Base-by-base conservation (phyloP, 2,113 vertebrate species). In the Gymnobelideus leadbeateri region DNA sequence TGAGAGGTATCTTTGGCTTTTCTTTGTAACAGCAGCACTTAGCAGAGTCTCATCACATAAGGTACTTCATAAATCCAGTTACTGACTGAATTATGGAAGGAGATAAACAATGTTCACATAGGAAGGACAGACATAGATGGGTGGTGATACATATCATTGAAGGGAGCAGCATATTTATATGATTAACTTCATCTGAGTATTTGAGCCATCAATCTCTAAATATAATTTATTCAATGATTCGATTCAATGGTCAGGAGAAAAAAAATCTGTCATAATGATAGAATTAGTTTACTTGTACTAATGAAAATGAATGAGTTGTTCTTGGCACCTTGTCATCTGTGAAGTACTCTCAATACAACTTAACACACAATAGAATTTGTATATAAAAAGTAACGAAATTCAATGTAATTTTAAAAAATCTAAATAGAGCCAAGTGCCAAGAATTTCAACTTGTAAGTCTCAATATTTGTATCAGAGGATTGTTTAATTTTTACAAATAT, bases 331-430 rank as follows among this genome's bases (percentile, higher is more conserved):
- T 90, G 91, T 25, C 37, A 46, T 90, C 49, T 25, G 37, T 84
- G 43, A 98, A 97, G 9, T 94, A 89, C 53, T 92, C 47, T 95
- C 3, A 23, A 4, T 54, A n/a, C 25, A 96, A 11, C 5, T 84
- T 52, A 94, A 26, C 0, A 9, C 47, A 91, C 11, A 37, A 21
- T 2, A 50, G 24, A 92, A 37, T 47, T 43, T 61, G 25, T 7
- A 19, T 0, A 92, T 28, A 57, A 95, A 54, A 93, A 61, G 61
- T 46, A 26, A 77, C 43, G 96, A 50, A 53, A 51, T 90, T 23
- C n/a, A 84, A 84, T 21, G 16, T 43, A 84, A 2, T 23, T 6
- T 51, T 26, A 91, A 84, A 93, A 95, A 93, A 91, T 94, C 8
- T 49, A 46, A 93, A 46, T 0, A 96, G 6, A 84, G 16, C 7